Percentiles rank a stretch among this genome's conserved stretches.
These are phyloP conservation scores for Scylla paramamosain DNA, from an alignment of 1,140 invertebrate genomes.

Conservation along the genomic window DNA sequence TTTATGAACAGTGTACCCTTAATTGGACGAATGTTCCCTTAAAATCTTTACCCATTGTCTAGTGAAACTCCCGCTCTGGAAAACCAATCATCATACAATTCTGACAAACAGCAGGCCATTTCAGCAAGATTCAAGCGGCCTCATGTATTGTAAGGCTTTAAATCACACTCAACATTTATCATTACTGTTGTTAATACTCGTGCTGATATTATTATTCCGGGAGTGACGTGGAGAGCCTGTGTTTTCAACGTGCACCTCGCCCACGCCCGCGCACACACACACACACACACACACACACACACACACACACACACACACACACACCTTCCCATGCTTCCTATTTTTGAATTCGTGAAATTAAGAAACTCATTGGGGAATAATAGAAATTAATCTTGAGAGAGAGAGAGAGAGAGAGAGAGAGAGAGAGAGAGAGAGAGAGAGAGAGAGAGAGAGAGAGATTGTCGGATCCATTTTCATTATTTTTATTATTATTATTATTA, in stretches of 20 bases:
- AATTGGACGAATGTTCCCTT: too few relatives aligned
- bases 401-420: too few relatives aligned
- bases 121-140: not conserved
- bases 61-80: not conserved
- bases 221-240: not conserved
- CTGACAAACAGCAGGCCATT: not conserved
- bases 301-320: constrained; percentile 50
- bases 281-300: constrained; percentile 37
- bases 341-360: too few relatives aligned
- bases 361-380: too few relatives aligned
- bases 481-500: too few relatives aligned
- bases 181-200: not conserved
- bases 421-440: too few relatives aligned
- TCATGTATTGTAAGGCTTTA: not conserved
- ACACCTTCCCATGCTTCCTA: not conserved
- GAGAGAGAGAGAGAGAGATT: too few relatives aligned
- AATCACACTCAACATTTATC: not conserved
- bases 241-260: not conserved
- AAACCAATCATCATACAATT: not conserved
- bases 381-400: too few relatives aligned
- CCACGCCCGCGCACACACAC: not conserved
- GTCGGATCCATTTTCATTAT: too few relatives aligned
- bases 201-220: not conserved
- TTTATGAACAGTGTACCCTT: too few relatives aligned
- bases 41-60: too few relatives aligned